Conservation (phyloP, 2,113 vertebrate genomes). For the Gymnogyps californianus region DNA sequence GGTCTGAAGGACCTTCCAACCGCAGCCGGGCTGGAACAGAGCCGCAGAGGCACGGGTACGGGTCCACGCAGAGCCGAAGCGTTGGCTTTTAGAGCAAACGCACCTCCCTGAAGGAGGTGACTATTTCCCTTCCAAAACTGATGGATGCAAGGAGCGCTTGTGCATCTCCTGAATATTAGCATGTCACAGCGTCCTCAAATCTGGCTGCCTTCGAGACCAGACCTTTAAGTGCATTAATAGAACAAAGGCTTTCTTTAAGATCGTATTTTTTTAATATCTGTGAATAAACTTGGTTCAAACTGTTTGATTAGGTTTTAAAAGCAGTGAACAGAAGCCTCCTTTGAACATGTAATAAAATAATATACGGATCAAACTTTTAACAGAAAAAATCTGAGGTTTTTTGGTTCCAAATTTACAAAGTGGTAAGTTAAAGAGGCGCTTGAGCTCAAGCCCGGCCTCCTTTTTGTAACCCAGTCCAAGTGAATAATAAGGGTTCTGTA, state of each 20-base stretch:
- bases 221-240: neutral
- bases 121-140: neutral
- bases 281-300: neutral
- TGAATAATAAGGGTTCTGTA: neutral
- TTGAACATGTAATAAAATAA: neutral
- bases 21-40: rapidly evolving
- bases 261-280: neutral
- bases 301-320: neutral
- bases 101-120: neutral
- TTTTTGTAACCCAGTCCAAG: neutral
- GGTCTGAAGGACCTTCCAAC: neutral
- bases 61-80: rapidly evolving
- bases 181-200: neutral
- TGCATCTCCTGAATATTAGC: neutral
- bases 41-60: neutral
- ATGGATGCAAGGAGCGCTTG: neutral
- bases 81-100: rapidly evolving
- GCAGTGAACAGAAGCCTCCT: neutral
- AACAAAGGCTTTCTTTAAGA: neutral
- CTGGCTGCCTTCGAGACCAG: neutral
- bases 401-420: neutral
- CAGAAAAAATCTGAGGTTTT: neutral
- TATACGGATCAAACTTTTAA: neutral
- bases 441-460: neutral
- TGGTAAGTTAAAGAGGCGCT: neutral